Conservation (phyloP, 2,113 vertebrate genomes). For the Malurus alboscapulatus region DNA sequence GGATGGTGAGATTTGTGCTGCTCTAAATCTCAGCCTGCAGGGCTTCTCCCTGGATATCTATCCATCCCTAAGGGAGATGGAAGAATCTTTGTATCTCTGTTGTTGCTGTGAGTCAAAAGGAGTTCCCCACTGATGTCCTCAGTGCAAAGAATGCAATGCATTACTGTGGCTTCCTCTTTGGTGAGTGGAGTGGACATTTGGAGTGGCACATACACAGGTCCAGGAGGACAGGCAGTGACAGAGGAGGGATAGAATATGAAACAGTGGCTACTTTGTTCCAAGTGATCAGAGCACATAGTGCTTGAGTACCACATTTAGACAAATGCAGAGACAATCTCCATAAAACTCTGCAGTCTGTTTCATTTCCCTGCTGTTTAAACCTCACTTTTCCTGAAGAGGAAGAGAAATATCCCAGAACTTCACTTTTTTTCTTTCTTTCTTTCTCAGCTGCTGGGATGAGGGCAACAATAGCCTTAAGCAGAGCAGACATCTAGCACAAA, state of each 20-base stretch:
- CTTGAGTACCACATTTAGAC: background rate
- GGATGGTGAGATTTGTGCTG: background rate
- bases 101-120: background rate
- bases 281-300: background rate
- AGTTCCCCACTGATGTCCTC: background rate
- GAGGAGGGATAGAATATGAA: background rate
- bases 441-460: background rate
- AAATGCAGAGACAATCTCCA: background rate
- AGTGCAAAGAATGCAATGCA: background rate
- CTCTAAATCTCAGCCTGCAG: background rate
- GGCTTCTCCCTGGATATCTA: background rate
- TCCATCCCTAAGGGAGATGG: background rate
- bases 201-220: fast-evolving
- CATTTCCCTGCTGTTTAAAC: background rate
- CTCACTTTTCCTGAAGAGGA: background rate
- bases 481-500: background rate
- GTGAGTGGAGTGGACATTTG: background rate
- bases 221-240: background rate
- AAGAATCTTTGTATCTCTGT: background rate
- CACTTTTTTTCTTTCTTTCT: background rate
- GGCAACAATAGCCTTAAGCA: background rate
- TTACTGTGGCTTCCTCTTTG: background rate
- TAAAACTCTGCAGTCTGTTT: background rate
- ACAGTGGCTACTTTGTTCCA: background rate
- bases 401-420: background rate